Base-by-base conservation (phyloP, 2,888 invertebrate genomes). In the Ditylenchus weischeri region DNA sequence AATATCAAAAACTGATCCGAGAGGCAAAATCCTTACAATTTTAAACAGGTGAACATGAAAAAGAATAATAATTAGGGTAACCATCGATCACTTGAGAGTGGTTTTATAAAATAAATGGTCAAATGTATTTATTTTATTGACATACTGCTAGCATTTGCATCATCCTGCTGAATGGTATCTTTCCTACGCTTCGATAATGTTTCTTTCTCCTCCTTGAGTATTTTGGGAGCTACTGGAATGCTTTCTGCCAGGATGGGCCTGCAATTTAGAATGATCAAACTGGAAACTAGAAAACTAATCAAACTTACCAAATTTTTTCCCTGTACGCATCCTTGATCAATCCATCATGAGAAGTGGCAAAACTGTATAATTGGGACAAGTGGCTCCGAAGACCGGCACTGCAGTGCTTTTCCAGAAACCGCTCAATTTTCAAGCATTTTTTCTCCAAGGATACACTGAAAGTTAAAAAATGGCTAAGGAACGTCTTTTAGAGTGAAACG, bases 201-300 rank as follows among this genome's bases (percentile, higher is more conserved):
- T 48, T 58, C 62, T 13, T 75, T 69, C n/a, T 72, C 69, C 19
- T 54, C 36, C 7, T 29, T 49, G 13, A 73, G 43, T 29, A 75
- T 50, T 62, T 72, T 70, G 21, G 66, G 65, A 4, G 72, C 68
- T 11, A n/a, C 29, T 35, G 72, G 72, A 43, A 71, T 15, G 21
- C 70, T 58, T 50, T 64, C 66, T 8, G 79, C 75, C 18, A 79
- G 68, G 57, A 79, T 49, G 2, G 79, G 79, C 79, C 79, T 15
- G 21, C 3, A 65, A 35, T 65, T 86, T 94, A 95, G 57, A 94
- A 88, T 2, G 92, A 91, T 87, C 93, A 90, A 76, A 93, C 87
- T 48, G 91, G 90, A 73, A 92, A 5, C 29, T 29, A 29, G 29
- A 4, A 29, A 29, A 29, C 29, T 29, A 29, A 29, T 29, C 2